Conservation (phyloP, 92 coral and sea anemone genomes). For the Phenganax subtilis region DNA sequence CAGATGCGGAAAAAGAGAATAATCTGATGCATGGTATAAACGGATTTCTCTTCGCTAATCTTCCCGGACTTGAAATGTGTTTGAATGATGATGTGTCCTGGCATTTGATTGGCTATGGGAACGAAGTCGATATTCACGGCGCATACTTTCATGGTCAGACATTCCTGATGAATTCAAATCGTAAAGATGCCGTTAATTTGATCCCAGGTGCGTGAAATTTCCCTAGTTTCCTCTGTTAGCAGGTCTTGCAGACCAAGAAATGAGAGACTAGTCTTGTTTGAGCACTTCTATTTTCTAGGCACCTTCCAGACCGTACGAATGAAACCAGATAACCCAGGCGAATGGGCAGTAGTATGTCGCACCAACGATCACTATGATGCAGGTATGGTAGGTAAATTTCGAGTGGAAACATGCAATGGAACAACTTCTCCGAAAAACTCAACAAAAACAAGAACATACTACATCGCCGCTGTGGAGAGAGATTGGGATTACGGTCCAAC, state of each 20-base stretch:
- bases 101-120: conserved; percentile 92
- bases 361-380: conserved; percentile 86
- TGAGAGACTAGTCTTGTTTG: not conserved
- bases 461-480: conserved; percentile 58
- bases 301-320: conserved; percentile 64
- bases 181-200: conserved; percentile 72
- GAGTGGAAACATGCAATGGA: conserved; percentile 34
- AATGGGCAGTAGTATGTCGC: conserved; percentile 86
- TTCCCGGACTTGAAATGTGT: conserved; percentile 64
- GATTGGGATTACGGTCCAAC: conserved; percentile 59
- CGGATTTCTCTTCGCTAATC: conserved; percentile 73
- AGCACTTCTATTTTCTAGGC: conserved; percentile 42
- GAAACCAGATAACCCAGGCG: conserved; percentile 84
- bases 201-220: conserved; percentile 64
- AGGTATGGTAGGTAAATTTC: conserved; percentile 86
- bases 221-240: not conserved
- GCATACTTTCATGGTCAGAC: conserved; percentile 85
- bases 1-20: conserved; percentile 64
- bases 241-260: no score
- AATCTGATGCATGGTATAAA: conserved; percentile 85
- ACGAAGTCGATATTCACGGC: conserved; percentile 90
- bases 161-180: conserved; percentile 55
- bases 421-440: not conserved
- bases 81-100: conserved; percentile 60
- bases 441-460: conserved; percentile 23